Percentiles rank a stretch among this genome's conserved stretches.
Evolutionary conservation across 2,113 vertebrate species (phyloP).

Genomic region (Prolemur simus): DNA sequence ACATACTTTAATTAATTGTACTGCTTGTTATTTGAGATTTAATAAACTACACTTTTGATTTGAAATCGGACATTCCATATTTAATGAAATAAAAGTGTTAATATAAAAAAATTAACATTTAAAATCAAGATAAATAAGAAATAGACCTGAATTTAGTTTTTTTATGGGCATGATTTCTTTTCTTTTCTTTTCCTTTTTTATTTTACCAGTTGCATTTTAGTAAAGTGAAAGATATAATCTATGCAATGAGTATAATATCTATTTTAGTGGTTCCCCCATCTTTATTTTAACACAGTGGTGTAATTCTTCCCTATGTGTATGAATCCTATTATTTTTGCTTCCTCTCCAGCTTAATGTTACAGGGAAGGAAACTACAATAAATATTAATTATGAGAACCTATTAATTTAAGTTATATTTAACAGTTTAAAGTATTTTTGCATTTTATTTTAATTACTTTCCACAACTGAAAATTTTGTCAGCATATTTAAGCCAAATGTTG

Average conservation of each 20-base stretch:
- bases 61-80: too few species aligned
- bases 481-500: background rate
- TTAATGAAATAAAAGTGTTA: background rate
- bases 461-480: background rate
- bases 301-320: background rate
- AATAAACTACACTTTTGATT: too few species aligned
- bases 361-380: background rate
- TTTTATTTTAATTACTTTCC: conserved; percentile 37
- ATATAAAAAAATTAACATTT: background rate
- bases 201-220: background rate
- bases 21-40: too few species aligned
- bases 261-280: background rate
- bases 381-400: background rate
- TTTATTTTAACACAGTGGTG: conserved; percentile 5
- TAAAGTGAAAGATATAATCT: conserved; percentile 28
- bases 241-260: background rate
- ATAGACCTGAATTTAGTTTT: background rate
- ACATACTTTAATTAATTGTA: too few species aligned
- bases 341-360: background rate
- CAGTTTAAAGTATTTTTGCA: conserved; percentile 19
- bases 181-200: background rate
- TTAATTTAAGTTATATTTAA: conserved; percentile 28
- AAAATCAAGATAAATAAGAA: background rate
- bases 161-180: background rate
- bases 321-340: background rate